phyloP scores from a whole-genome alignment of 1,140 invertebrate genomes.

The Drosophila orosa region DNA sequence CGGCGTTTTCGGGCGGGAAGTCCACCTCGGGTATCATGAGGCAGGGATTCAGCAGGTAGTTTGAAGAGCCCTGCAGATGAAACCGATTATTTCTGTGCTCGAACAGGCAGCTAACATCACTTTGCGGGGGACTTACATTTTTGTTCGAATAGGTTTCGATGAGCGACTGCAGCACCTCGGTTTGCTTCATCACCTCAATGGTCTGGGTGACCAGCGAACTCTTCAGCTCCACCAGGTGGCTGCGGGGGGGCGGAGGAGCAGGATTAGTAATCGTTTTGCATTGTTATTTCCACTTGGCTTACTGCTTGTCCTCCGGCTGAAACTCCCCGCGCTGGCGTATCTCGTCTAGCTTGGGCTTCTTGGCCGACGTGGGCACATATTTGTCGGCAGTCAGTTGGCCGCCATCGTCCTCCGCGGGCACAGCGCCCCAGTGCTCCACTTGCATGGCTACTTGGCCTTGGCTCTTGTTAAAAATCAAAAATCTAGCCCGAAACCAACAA shows the following conservation, averaged over 20 bases:
- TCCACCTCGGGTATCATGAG: constrained; percentile 83
- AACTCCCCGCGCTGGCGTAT: constrained; percentile 42
- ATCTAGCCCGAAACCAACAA: constrained; percentile 10
- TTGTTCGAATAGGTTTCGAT: constrained; percentile 83
- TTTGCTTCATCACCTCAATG: constrained; percentile 84
- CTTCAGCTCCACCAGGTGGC: constrained; percentile 60
- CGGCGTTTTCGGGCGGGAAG: constrained; percentile 80
- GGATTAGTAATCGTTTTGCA: neutral
- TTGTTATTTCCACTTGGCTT: neutral
- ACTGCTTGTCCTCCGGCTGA: constrained; percentile 46
- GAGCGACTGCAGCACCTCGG: constrained; percentile 79
- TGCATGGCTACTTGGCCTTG: constrained; percentile 29
- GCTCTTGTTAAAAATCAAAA: neutral
- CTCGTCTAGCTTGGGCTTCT: constrained; percentile 61
- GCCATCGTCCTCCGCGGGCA: constrained; percentile 46
- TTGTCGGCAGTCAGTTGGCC: constrained; percentile 39
- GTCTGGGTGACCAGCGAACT: constrained; percentile 81
- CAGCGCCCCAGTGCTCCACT: constrained; percentile 62
- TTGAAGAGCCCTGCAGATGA: constrained; percentile 62
- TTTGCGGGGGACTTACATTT: constrained; percentile 74
- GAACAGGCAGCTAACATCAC: too few relatives aligned
- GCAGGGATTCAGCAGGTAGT: constrained; percentile 80
- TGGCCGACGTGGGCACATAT: constrained; percentile 49
- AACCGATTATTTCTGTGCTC: neutral
- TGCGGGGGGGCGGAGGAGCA: neutral